Evolutionary conservation across 2,797 vertebrate genomes (phyloP), one percentile per base, ranked within the genome.

Genomic region (Anguilla marmorata): DNA sequence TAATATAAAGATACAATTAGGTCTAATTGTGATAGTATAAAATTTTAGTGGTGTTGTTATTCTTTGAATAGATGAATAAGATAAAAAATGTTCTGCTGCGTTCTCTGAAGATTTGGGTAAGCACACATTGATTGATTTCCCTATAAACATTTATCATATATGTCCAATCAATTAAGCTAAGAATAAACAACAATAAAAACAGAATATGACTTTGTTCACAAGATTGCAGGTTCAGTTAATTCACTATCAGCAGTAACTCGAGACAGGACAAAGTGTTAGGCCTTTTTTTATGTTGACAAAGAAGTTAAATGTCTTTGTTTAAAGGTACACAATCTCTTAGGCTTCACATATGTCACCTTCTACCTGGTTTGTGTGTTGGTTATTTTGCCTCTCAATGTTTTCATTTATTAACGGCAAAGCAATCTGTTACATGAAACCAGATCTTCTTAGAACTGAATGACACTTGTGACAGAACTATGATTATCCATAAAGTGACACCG

Each of bases 381-480:
- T 84, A 89, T 90, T 90, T 90, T 89, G 88, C 84, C 88, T 88
- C 87, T 69, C 87, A 88, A 89, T 92, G 87, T 91, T 92, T 90
- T 86, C 90, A 19, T 90, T 90, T 90, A 91, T 89, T 93, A 94
- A 92, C 56, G 86, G 91, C 88, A 92, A 91, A 89, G 86, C 93
- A 94, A 95, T 93, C 93, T 94, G 93, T 66, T 88, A 90, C 86
- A 1, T 94, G 95, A 93, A 96, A 96, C 91, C 41, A 58, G 93
- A 95, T 92, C 88, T 41, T 63, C 85, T 90, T 88, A 91, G 87
- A 92, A 90, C 83, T 94, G 93, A 95, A 94, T 91, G 94, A 92
- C 94, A 96, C 94, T 93, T 94, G 94, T 94, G 94, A 95, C 94
- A 94, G 88, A 94, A 93, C 91, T 92, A 93, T 95, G 93, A 94